Conservation (phyloP, 2,888 invertebrate genomes). For the Xanthorhoe spadicearia region DNA sequence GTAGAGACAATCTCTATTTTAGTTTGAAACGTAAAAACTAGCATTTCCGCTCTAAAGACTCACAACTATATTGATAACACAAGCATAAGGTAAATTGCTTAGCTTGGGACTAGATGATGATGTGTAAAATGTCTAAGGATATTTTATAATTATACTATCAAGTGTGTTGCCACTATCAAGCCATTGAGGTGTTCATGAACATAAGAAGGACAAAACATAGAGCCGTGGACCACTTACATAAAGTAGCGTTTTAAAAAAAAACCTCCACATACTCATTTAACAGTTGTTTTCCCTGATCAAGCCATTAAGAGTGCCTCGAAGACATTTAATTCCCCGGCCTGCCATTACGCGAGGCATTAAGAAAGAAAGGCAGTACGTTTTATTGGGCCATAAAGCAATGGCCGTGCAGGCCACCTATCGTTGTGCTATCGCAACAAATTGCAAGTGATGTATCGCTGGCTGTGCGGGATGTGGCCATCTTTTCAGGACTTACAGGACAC, state of each 20-base stretch:
- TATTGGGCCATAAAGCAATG: constrained; percentile 74
- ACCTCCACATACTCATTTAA: not conserved
- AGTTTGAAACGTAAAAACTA: no score
- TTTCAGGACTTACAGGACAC: constrained; percentile 5
- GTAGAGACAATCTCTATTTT: no score
- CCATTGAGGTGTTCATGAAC: no score
- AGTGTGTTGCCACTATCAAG: no score
- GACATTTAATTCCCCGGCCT: constrained; percentile 38
- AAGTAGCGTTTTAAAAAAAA: not conserved
- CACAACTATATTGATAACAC: no score
- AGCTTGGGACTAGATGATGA: no score
- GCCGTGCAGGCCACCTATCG: constrained; percentile 65
- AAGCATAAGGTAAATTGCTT: no score
- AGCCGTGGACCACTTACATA: no score
- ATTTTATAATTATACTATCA: no score
- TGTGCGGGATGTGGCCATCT: constrained; percentile 53
- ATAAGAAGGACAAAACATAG: no score
- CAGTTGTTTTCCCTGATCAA: constrained; percentile 25
- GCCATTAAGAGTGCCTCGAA: constrained; percentile 27
- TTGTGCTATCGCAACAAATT: constrained; percentile 80
- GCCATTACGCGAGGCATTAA: constrained; percentile 45
- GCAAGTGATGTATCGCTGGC: constrained; percentile 76
- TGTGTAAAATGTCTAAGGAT: no score
- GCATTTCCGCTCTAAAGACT: no score
- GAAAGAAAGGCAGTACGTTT: constrained; percentile 56